Conservation (phyloP, 1,140 invertebrate species). For the Danaus plexippus region DNA sequence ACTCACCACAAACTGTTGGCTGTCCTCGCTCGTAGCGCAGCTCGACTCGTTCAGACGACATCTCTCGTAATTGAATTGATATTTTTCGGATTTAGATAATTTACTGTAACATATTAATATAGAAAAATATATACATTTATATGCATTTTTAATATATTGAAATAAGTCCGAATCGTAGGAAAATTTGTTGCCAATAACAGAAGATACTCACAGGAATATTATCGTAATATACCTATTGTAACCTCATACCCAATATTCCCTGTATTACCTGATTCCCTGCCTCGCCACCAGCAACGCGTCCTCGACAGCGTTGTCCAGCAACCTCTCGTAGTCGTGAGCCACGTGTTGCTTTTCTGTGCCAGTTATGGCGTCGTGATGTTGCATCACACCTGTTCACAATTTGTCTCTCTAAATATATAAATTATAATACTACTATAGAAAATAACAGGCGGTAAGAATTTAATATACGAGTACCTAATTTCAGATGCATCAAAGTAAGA, state of each 20-base stretch:
- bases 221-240: too few relatives aligned
- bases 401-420: too few relatives aligned
- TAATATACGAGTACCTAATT: too few relatives aligned
- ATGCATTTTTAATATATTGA: too few relatives aligned
- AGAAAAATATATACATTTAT: too few relatives aligned
- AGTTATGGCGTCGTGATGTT: constrained; percentile 92
- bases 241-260: too few relatives aligned
- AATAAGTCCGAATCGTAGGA: too few relatives aligned
- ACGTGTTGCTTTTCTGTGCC: constrained; percentile 96
- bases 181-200: too few relatives aligned
- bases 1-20: constrained; percentile 74
- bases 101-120: constrained; percentile 29
- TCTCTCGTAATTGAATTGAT: constrained; percentile 31
- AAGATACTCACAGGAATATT: too few relatives aligned
- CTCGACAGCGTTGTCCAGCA: constrained; percentile 37
- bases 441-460: too few relatives aligned
- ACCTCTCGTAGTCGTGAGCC: constrained; percentile 84
- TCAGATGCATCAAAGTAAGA: too few relatives aligned
- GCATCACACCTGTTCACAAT: constrained; percentile 80
- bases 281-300: constrained; percentile 33
- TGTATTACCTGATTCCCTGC: constrained; percentile 20
- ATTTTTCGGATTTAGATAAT: constrained; percentile 20
- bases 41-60: constrained; percentile 52
- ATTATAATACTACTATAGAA: too few relatives aligned
- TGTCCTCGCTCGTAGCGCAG: constrained; percentile 72